phyloP scores from a whole-genome alignment of 2,113 vertebrate species.

The Bungarus multicinctus region DNA sequence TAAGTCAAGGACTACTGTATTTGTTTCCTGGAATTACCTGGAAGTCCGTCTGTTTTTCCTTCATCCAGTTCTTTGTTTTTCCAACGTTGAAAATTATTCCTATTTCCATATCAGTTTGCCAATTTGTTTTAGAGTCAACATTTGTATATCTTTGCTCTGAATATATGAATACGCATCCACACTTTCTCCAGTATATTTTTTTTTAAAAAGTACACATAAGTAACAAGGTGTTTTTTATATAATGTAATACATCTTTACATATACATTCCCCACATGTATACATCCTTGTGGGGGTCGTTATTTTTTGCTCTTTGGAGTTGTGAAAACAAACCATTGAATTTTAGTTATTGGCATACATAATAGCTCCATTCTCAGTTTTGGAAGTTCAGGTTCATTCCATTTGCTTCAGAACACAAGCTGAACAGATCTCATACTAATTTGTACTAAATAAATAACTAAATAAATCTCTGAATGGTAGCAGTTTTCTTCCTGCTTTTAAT shows the following conservation, averaged over 20 bases:
- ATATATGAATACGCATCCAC: not conserved
- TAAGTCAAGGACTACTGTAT: not conserved
- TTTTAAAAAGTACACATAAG: not conserved
- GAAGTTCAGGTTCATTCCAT: not conserved
- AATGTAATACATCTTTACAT: not conserved
- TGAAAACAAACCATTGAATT: not conserved
- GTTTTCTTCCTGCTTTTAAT: not conserved
- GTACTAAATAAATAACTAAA: not conserved
- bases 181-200: not conserved
- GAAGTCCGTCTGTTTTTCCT: not conserved
- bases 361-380: not conserved
- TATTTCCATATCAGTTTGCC: not conserved
- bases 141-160: not conserved
- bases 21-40: not conserved
- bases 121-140: not conserved
- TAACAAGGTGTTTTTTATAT: not conserved
- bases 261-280: not conserved
- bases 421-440: not conserved
- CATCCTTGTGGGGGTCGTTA: not conserved
- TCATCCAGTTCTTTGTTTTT: not conserved
- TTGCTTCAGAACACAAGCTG: not conserved
- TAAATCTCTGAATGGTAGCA: not conserved
- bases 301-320: not conserved
- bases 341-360: not conserved
- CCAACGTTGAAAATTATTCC: not conserved